phyloP scores from a whole-genome alignment of 2,113 vertebrate genomes.

The Periophthalmus modestus region DNA sequence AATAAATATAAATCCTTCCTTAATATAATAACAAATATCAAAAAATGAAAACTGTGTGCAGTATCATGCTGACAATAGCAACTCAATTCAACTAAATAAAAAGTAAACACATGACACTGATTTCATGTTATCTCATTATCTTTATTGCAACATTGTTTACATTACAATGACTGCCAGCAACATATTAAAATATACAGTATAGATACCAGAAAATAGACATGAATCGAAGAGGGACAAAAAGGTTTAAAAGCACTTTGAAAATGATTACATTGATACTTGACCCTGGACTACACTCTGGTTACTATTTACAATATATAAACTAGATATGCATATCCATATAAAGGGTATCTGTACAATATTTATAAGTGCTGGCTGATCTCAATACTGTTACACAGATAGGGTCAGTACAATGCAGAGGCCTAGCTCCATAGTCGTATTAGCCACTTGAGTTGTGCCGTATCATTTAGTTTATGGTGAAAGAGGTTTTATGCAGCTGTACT shows the following conservation, averaged over 20 bases:
- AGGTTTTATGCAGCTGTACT: constrained; percentile 17
- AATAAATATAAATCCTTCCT: too few relatives aligned
- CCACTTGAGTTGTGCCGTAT: constrained; percentile 29
- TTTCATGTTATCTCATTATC: constrained; percentile 65
- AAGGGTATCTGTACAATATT: constrained; percentile 83
- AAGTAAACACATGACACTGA: neutral
- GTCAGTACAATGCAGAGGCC: constrained; percentile 40
- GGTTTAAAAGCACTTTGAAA: constrained; percentile 80
- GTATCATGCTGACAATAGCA: neutral
- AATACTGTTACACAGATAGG: constrained; percentile 63
- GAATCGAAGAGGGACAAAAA: constrained; percentile 65
- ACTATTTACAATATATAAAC: constrained; percentile 83
- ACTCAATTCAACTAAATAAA: neutral
- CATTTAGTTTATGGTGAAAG: constrained; percentile 9
- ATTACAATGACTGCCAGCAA: constrained; percentile 79
- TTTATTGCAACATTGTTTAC: constrained; percentile 82
- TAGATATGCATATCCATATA: constrained; percentile 80
- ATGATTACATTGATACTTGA: constrained; percentile 77
- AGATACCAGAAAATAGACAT: constrained; percentile 79
- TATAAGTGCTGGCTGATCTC: constrained; percentile 77
- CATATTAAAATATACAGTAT: constrained; percentile 77
- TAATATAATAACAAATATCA: neutral
- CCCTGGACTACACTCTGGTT: constrained; percentile 69
- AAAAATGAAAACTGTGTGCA: neutral
- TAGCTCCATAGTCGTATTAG: constrained; percentile 38